Evolutionary conservation across 2,888 invertebrate species (phyloP), one percentile per base, ranked within the genome.

Genomic region (Crossocerus cetratus): DNA sequence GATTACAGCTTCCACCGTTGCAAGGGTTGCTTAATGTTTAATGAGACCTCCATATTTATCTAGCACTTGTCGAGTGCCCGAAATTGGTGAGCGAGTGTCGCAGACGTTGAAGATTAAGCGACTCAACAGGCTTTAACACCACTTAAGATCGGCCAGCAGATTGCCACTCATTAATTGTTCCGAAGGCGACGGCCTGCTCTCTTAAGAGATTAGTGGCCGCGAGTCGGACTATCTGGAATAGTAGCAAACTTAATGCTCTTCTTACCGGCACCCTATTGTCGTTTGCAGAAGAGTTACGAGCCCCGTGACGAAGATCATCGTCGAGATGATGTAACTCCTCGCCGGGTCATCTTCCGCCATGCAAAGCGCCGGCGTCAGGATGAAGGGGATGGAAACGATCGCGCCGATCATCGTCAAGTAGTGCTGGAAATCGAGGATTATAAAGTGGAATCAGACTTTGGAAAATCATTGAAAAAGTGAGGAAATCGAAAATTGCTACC

Each of bases 331-430:
- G 84, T 95, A 93, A 74, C 95, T 95, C 56, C 95, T 91, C 72
- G 94, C 93, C 0, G 95, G 95, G 89, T 95, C 95, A 53, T 94
- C 93, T 79, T 94, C 94, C 59, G 91, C 92, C 94, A 96, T 95
- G 88, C 96, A 96, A 14, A 96, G 92, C 0, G 95, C 94, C 0
- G 95, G 95, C n/a, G 95, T 94, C 71, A 96, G 89, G 74, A 96
- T 94, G 86, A 96, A 95, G 0, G 96, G 96, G 78, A 96, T 95
- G 1, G 96, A 94, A 4, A 96, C 94, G 44, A 96, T 96, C 0
- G 95, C 95, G 0, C 96, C 96, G 73, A 96, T 95, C 95, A 96
- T 96, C 0, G 96, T 96, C 79, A 96, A 90, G 88, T 96, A 96
- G 87, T 96, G 96, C 93, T 96, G 90, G 2, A 86, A 88, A 65